phyloP scores from a whole-genome alignment of 2,888 invertebrate species.

The Platycheirus rosarum region DNA sequence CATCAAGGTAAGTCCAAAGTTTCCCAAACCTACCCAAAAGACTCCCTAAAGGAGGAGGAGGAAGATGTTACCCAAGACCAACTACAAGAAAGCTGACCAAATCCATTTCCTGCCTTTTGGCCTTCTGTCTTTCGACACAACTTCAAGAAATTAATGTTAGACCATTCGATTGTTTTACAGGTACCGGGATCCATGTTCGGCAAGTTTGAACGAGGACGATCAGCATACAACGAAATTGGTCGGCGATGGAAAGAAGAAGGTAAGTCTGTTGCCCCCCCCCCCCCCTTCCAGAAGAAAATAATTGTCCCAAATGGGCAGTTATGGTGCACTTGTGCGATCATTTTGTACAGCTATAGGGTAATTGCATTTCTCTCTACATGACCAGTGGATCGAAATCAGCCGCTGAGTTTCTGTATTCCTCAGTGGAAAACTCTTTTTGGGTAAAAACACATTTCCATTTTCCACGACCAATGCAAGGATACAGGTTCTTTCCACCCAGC shows the following conservation, averaged over 20 bases:
- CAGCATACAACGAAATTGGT: constrained; percentile 95
- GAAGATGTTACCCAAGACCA: constrained; percentile 40
- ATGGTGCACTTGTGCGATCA: constrained; percentile 61
- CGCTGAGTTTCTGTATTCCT: constrained; percentile 30
- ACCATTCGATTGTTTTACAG: constrained; percentile 76
- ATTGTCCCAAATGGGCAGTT: constrained; percentile 75
- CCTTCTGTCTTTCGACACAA: constrained; percentile 43
- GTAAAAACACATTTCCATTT: constrained; percentile 29
- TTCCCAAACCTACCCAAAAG: constrained; percentile 6
- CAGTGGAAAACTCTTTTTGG: constrained; percentile 25
- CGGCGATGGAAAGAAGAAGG: constrained; percentile 92
- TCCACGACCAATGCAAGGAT: constrained; percentile 35
- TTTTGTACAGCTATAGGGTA: constrained; percentile 45
- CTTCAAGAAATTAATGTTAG: constrained; percentile 60
- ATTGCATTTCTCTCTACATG: constrained; percentile 59
- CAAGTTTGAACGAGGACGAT: constrained; percentile 94
- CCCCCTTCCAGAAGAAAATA: constrained; percentile 42
- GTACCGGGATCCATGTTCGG: constrained; percentile 95
- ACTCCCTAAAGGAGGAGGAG: constrained; percentile 19
- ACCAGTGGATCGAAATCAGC: constrained; percentile 33
- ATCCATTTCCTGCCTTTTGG: constrained; percentile 59
- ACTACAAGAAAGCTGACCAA: constrained; percentile 41
- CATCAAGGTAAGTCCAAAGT: constrained; percentile 85
- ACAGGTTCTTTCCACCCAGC: constrained; percentile 24
- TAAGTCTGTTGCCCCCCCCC: constrained; percentile 81